Conservation (phyloP, 2,113 vertebrate genomes). For the Thamnaconus septentrionalis region DNA sequence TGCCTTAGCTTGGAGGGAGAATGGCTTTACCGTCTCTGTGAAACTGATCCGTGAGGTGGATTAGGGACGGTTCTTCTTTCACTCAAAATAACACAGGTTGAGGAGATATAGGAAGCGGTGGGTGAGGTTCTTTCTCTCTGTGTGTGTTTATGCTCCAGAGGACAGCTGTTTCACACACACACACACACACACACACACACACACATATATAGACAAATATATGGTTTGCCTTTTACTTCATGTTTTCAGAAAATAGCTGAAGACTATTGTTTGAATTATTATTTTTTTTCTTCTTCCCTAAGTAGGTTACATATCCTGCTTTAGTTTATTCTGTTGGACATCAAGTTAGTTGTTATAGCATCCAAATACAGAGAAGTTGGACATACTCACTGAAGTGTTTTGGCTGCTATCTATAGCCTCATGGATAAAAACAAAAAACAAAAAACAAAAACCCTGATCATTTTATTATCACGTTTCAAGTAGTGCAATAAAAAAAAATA, state of each 20-base stretch:
- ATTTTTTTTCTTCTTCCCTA: not conserved
- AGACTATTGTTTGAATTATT: not conserved
- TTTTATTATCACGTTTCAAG: conserved; percentile 23
- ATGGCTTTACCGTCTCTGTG: conserved; percentile 74
- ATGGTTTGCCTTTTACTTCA: conserved; percentile 31
- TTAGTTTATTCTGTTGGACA: conserved; percentile 19
- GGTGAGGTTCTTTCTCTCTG: conserved; percentile 39
- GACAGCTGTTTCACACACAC: conserved; percentile 9
- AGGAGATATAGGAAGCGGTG: conserved; percentile 63
- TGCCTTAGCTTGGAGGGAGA: conserved; percentile 74
- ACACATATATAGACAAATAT: conserved; percentile 9
- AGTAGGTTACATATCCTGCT: conserved; percentile 28
- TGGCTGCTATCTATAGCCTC: conserved; percentile 13
- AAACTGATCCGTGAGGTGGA: conserved; percentile 77
- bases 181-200: too few species aligned
- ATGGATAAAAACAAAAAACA: conserved; percentile 14
- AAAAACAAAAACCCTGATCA: conserved; percentile 3
- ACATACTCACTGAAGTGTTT: conserved; percentile 16
- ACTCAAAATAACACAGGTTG: conserved; percentile 75
- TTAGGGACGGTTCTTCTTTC: conserved; percentile 78
- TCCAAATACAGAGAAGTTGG: conserved; percentile 26
- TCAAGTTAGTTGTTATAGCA: not conserved
- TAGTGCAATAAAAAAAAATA: conserved; percentile 20
- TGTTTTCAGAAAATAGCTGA: conserved; percentile 16
- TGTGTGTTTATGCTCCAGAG: conserved; percentile 36